Evolutionary conservation across 2,888 invertebrate species (phyloP).

Genomic region (Limnephilus marmoratus): DNA sequence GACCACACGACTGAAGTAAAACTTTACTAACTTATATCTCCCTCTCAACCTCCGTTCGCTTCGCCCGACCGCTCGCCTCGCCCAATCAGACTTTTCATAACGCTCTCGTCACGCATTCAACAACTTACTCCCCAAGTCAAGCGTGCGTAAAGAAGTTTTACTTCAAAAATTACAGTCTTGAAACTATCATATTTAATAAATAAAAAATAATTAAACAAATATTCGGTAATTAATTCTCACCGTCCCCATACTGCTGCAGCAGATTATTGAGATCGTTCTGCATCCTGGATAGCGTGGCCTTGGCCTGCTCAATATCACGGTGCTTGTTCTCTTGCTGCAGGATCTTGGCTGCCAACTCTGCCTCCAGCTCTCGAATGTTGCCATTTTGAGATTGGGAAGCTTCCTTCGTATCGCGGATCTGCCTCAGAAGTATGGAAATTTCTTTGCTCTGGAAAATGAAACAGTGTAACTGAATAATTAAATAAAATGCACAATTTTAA

Average conservation of each 20-base stretch:
- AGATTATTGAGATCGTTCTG: conserved; percentile 73
- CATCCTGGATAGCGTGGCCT: conserved; percentile 76
- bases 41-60: too few species aligned
- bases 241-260: conserved; percentile 74
- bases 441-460: conserved; percentile 41
- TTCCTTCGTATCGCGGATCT: conserved; percentile 65
- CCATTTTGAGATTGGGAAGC: conserved; percentile 71
- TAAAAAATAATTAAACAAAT: too few species aligned
- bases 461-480: background rate
- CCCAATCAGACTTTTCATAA: too few species aligned
- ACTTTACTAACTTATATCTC: too few species aligned
- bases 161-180: too few species aligned
- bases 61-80: too few species aligned
- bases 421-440: conserved; percentile 67
- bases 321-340: conserved; percentile 75
- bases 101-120: too few species aligned
- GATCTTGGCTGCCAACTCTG: conserved; percentile 73
- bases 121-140: too few species aligned
- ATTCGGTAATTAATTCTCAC: conserved; percentile 69
- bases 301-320: conserved; percentile 74
- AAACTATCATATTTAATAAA: too few species aligned
- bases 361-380: conserved; percentile 71
- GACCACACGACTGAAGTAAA: too few species aligned
- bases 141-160: too few species aligned
- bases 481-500: too few species aligned